These are phyloP conservation scores for Aphaenogaster floridana DNA, from an alignment of 1,140 invertebrate species.

Conservation along the genomic window DNA sequence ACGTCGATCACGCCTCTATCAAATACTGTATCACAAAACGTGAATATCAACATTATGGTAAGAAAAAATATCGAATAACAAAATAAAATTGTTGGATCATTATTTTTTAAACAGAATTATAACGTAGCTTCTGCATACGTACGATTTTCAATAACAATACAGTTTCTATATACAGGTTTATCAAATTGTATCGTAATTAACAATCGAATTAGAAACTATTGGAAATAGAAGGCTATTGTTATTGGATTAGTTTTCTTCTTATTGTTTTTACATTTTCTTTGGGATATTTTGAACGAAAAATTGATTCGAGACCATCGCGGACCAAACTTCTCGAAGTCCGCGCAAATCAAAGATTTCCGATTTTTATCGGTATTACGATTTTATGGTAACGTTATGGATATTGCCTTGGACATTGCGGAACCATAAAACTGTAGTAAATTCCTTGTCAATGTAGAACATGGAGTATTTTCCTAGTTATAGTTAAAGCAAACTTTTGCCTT, in stretches of 20 bases:
- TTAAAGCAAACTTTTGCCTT: not conserved
- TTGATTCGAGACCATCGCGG: constrained; percentile 25
- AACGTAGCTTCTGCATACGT: not conserved
- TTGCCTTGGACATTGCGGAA: not conserved
- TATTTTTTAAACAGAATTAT: not conserved
- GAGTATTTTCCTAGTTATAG: not conserved
- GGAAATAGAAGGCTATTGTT: not conserved
- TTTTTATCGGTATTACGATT: constrained; percentile 45
- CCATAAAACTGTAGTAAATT: constrained; percentile 57
- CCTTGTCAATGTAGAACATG: not conserved
- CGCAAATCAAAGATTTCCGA: constrained; percentile 53
- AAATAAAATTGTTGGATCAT: constrained; percentile 16
- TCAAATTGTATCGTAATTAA: not conserved
- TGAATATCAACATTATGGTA: not conserved
- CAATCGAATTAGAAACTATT: not conserved
- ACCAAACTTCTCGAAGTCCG: not conserved
- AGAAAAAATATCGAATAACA: not conserved
- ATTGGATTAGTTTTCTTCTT: not conserved
- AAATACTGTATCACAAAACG: constrained; percentile 36
- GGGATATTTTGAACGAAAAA: constrained; percentile 26
- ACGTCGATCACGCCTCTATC: constrained; percentile 42
- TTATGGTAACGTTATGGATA: constrained; percentile 37
- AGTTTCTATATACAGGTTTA: not conserved
- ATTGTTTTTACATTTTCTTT: not conserved
- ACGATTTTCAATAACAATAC: not conserved